phyloP scores from a whole-genome alignment of 2,797 vertebrate species.

The Malurus leucopterus region DNA sequence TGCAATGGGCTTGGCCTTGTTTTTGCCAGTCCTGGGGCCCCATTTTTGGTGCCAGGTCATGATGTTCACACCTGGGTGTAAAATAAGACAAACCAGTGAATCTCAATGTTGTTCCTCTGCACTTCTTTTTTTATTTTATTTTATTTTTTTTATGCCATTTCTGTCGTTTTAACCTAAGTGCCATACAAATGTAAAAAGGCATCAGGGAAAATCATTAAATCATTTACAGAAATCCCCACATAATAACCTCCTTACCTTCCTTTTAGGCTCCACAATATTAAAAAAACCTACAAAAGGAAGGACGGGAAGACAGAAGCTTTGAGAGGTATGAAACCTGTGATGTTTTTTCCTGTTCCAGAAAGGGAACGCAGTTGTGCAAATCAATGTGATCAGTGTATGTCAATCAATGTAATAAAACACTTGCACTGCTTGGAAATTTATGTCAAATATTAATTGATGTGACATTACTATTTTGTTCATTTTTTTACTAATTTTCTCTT shows the following conservation, averaged over 20 bases:
- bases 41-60: background rate
- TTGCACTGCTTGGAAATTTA: background rate
- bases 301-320: slow-evolving; percentile 81
- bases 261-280: slow-evolving; percentile 84
- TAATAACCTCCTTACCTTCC: background rate
- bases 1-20: background rate
- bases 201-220: background rate
- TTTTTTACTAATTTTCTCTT: background rate
- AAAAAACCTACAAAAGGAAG: slow-evolving; percentile 82
- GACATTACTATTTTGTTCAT: background rate
- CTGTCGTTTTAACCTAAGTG: background rate
- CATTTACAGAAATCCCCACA: background rate
- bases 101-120: background rate
- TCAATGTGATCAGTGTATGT: too few species aligned
- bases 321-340: slow-evolving; percentile 74
- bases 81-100: background rate
- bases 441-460: background rate
- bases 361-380: background rate
- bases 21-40: background rate
- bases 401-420: background rate
- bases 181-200: background rate
- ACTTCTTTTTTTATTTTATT: background rate
- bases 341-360: background rate
- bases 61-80: background rate
- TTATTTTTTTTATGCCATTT: background rate